Conservation (phyloP, 2,888 invertebrate species). For the Seira musarum region DNA sequence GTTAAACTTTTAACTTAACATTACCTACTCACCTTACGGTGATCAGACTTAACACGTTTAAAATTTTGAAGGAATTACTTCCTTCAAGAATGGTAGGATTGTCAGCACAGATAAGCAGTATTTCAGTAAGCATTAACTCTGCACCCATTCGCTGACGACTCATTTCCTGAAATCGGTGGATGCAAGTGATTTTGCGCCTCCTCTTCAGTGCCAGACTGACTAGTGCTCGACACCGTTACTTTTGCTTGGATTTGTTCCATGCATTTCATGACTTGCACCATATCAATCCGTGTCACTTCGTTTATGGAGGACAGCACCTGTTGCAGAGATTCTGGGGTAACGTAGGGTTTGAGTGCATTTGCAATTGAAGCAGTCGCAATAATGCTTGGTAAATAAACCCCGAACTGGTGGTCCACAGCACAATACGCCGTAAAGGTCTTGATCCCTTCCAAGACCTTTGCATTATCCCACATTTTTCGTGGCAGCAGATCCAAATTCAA, state of each 20-base stretch:
- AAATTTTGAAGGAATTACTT: too few relatives aligned
- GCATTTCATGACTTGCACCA: constrained; percentile 5
- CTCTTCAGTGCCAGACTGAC: too few relatives aligned
- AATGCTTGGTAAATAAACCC: constrained; percentile 90
- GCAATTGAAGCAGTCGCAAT: constrained; percentile 92
- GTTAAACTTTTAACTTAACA: too few relatives aligned
- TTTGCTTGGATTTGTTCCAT: constrained; percentile 32
- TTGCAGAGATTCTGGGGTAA: constrained; percentile 1
- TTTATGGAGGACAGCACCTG: constrained; percentile 38
- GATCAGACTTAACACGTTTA: too few relatives aligned
- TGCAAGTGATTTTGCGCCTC: too few relatives aligned
- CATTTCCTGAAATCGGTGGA: too few relatives aligned
- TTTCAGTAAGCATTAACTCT: too few relatives aligned
- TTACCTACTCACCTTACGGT: too few relatives aligned
- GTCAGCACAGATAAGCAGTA: too few relatives aligned
- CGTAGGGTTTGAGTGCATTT: constrained; percentile 77
- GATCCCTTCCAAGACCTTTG: constrained; percentile 30
- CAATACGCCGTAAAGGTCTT: constrained; percentile 45
- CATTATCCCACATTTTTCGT: constrained; percentile 24
- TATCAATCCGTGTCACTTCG: constrained; percentile 25
- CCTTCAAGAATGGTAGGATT: too few relatives aligned
- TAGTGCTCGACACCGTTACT: too few relatives aligned
- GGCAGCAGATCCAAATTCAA: constrained; percentile 34
- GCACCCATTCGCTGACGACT: too few relatives aligned
- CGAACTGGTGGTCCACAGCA: constrained; percentile 84